Conservation (phyloP, 1,140 invertebrate species). For the Drosophila pachea region DNA sequence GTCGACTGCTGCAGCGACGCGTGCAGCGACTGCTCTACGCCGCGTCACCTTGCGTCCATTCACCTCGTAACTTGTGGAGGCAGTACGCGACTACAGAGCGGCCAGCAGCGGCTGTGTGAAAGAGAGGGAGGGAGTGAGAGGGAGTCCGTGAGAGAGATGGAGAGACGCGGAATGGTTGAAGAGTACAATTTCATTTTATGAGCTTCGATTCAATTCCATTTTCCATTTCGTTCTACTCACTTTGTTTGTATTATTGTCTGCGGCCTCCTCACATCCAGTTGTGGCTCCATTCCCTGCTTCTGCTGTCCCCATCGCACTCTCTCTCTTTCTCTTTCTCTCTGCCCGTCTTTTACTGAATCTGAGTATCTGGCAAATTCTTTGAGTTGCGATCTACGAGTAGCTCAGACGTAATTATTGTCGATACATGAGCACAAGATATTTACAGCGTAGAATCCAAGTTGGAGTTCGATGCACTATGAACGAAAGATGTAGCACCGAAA, state of each 20-base stretch:
- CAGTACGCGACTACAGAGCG: conserved; percentile 6
- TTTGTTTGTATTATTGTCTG: conserved; percentile 56
- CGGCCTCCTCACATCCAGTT: conserved; percentile 31
- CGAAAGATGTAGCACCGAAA: conserved; percentile 21
- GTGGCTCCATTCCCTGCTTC: no score
- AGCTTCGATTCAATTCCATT: conserved; percentile 68
- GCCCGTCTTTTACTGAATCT: background rate
- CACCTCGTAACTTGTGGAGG: conserved; percentile 53
- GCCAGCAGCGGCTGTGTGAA: background rate
- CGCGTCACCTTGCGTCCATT: conserved; percentile 70
- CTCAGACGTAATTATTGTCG: conserved; percentile 62
- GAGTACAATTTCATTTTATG: conserved; percentile 52
- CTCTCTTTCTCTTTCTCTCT: no score
- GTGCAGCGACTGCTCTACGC: conserved; percentile 36
- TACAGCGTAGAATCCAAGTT: conserved; percentile 28
- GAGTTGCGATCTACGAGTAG: conserved; percentile 51
- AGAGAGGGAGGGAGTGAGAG: background rate
- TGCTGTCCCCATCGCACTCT: background rate
- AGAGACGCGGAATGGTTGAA: background rate
- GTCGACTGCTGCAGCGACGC: conserved; percentile 28
- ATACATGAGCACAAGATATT: conserved; percentile 52
- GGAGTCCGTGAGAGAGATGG: background rate
- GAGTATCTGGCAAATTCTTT: conserved; percentile 31
- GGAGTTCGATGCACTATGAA: conserved; percentile 58
- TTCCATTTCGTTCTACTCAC: conserved; percentile 63